Conservation (phyloP, 2,888 invertebrate species). For the Caradrina clavipalpis region DNA sequence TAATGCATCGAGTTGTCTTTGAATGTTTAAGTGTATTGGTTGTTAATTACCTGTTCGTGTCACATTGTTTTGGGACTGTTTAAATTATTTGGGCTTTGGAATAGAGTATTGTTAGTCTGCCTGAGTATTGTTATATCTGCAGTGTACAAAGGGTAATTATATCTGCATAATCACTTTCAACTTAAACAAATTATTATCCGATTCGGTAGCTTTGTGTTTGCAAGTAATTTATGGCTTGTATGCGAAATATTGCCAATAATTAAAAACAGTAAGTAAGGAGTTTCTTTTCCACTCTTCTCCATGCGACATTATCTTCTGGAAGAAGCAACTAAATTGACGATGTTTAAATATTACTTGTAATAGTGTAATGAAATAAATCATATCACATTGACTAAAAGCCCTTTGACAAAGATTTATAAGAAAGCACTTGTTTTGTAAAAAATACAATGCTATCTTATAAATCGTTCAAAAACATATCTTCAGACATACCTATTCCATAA, state of each 20-base stretch:
- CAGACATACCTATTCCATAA: neutral
- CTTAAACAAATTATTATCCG: slow-evolving; percentile 9
- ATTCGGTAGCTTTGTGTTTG: neutral
- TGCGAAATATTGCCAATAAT: too few relatives aligned
- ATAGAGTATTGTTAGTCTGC: slow-evolving; percentile 15
- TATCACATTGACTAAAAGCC: too few relatives aligned
- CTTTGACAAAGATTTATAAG: too few relatives aligned
- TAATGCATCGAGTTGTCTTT: slow-evolving; percentile 62
- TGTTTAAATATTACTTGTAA: too few relatives aligned
- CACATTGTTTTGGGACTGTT: slow-evolving; percentile 31
- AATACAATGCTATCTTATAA: neutral
- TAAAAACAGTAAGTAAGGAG: too few relatives aligned
- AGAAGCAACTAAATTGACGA: too few relatives aligned
- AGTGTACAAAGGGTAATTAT: slow-evolving; percentile 31
- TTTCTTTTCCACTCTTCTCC: too few relatives aligned
- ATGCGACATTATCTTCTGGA: too few relatives aligned
- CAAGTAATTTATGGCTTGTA: too few relatives aligned
- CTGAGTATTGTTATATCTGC: slow-evolving; percentile 10
- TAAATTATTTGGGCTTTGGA: slow-evolving; percentile 26
- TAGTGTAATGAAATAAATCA: neutral
- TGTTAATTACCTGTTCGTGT: slow-evolving; percentile 53
- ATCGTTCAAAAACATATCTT: neutral
- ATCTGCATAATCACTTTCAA: slow-evolving; percentile 36
- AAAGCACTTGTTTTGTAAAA: too few relatives aligned
- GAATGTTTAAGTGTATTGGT: slow-evolving; percentile 57